A percentile compares a stretch with the other conserved stretches of the same genome.
phyloP scores from a whole-genome alignment of 2,113 vertebrate genomes.

The Otus sunia region DNA sequence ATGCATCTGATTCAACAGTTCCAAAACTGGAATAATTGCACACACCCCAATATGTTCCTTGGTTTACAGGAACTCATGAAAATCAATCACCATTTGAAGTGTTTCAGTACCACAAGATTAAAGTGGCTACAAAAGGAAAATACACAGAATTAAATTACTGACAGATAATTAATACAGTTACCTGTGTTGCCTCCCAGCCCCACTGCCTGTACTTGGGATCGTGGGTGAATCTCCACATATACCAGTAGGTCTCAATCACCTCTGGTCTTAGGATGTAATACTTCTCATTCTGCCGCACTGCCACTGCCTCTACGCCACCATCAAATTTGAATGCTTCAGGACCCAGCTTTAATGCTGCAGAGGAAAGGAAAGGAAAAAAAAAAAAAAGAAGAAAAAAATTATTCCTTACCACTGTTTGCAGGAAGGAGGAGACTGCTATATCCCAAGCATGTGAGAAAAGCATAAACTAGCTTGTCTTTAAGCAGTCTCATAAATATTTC shows the following conservation, averaged over 20 bases:
- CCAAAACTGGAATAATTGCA: neutral
- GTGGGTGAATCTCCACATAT: slow-evolving; percentile 98
- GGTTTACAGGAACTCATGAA: neutral
- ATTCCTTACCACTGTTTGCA: neutral
- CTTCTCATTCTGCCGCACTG: slow-evolving; percentile 95
- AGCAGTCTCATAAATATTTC: slow-evolving; percentile 28
- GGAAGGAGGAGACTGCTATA: neutral
- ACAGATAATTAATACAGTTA: slow-evolving; percentile 49
- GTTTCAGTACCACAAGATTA: neutral
- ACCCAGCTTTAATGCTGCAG: slow-evolving; percentile 90
- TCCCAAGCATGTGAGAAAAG: neutral
- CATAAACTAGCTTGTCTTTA: neutral
- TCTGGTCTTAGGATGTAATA: slow-evolving; percentile 97
- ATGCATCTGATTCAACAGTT: neutral
- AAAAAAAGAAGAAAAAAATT: neutral
- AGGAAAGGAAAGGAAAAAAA: neutral
- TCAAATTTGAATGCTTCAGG: slow-evolving; percentile 99
- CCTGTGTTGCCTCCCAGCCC: slow-evolving; percentile 98
- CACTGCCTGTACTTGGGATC: slow-evolving; percentile 96
- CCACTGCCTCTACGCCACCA: slow-evolving; percentile 92
- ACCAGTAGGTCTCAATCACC: slow-evolving; percentile 99
- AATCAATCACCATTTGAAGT: neutral
- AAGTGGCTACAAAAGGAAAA: neutral
- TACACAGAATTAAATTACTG: neutral
- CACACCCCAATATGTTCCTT: neutral